Evolutionary conservation across 2,888 invertebrate species (phyloP), one percentile per base, ranked within the genome.

Genomic region (Chrysodeixis includens): DNA sequence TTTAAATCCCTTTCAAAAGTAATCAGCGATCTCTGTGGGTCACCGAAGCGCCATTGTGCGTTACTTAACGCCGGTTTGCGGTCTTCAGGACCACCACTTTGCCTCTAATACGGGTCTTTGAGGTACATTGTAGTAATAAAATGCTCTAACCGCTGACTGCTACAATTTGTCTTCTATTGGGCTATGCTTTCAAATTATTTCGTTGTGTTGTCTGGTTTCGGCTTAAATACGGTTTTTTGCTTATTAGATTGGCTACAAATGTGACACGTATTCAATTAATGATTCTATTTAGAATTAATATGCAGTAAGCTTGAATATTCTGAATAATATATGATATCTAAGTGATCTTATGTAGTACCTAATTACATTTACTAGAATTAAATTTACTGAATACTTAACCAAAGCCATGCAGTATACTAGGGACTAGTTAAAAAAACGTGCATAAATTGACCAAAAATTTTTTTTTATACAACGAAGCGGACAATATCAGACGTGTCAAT

Each of bases 41-140:
- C 54, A 61, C 56, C 46, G 16, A 30, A 65, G 26, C 51, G 40
- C 62, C 40, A 65, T 73, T 59, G 57, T 53, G 61, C 61, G 49
- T 70, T 69, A 69, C 58, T 71, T 62, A 71, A 51, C 67, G 59
- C 63, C 22, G 52, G 62, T 69, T 54, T 56, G 75, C 62, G 74
- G 79, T 66, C 20, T 30, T 40, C 16, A 30, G 22, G 26, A 68
- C 68, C 55, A 64, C 64, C 64, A 55, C 64, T 53, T 57, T 49
- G 62, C 66, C 55, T 60, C 46, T 30, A 66, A 65, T 59, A 71
- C 58, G 57, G 51, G 35, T 54, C 60, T 64, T 18, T 35, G 62
- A 76, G 78, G 82, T 75, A 75, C 70, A 81, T 76, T 46, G 65
- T 59, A 53, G 64, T 75, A 78, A 78, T 78, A 79, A 81, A 76